Percentiles rank a stretch among this genome's conserved stretches.
Conservation (phyloP, 2,797 vertebrate genomes). For the Melanotaenia boesemani region DNA sequence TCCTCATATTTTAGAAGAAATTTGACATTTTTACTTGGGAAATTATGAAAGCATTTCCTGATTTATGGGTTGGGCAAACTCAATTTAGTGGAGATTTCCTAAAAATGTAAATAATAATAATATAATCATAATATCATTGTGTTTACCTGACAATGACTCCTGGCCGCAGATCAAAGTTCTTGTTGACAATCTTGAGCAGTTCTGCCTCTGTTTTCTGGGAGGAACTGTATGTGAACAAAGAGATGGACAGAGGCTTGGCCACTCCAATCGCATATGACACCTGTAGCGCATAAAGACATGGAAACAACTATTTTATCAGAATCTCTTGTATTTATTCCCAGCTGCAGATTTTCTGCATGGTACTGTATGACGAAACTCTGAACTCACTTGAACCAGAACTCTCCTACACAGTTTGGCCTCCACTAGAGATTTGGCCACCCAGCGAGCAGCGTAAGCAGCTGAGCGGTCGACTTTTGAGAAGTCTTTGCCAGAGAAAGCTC, state of each 20-base stretch:
- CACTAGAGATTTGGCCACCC: conserved; percentile 98
- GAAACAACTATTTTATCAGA: neutral
- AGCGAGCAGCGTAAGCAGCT: conserved; percentile 94
- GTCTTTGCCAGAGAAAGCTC: conserved; percentile 98
- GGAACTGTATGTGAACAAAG: conserved; percentile 95
- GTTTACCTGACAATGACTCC: conserved; percentile 96
- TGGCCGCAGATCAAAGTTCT: conserved; percentile 96
- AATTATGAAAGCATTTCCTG: neutral
- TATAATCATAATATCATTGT: no score
- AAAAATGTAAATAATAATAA: neutral
- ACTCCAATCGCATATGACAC: conserved; percentile 97
- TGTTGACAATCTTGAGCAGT: conserved; percentile 91
- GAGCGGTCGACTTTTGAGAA: conserved; percentile 98
- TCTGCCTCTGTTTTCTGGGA: conserved; percentile 91
- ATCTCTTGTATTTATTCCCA: neutral
- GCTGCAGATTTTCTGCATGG: neutral
- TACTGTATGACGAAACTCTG: neutral
- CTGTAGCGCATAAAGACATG: conserved; percentile 68
- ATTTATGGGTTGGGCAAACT: no score
- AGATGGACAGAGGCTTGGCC: conserved; percentile 92
- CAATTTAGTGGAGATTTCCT: no score
- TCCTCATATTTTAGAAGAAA: neutral
- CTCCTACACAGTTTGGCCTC: conserved; percentile 93
- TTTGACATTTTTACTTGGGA: neutral
- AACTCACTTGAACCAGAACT: conserved; percentile 93